phyloP scores from a whole-genome alignment of 2,888 invertebrate genomes.

The Prenolepis imparis region DNA sequence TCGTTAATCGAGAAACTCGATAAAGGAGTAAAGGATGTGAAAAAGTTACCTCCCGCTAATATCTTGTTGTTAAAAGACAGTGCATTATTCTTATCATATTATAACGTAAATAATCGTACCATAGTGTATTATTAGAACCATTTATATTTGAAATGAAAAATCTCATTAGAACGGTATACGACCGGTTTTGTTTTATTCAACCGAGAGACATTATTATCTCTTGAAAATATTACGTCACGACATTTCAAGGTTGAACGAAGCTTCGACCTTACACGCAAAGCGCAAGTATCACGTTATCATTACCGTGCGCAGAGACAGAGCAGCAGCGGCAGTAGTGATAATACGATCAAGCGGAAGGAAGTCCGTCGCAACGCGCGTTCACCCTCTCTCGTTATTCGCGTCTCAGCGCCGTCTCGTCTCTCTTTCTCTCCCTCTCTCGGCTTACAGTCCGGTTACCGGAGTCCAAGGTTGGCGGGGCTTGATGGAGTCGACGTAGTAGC shows the following conservation, averaged over 20 bases:
- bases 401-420: conserved; percentile 66
- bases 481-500: conserved; percentile 39
- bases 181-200: not conserved
- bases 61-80: not conserved
- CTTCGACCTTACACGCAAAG: not conserved
- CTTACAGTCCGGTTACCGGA: conserved; percentile 8
- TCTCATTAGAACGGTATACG: not conserved
- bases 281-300: not conserved
- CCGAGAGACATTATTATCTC: not conserved
- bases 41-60: conserved; percentile 11
- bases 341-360: not conserved
- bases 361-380: not conserved
- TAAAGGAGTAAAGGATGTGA: not conserved
- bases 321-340: not conserved
- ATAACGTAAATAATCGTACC: not conserved
- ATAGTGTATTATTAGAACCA: not conserved
- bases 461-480: conserved; percentile 64
- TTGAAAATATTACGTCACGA: not conserved
- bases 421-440: conserved; percentile 58
- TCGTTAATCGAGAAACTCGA: conserved; percentile 27
- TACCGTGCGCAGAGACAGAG: not conserved
- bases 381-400: conserved; percentile 20
- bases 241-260: not conserved
- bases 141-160: not conserved
- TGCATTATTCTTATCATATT: not conserved